phyloP scores from a whole-genome alignment of 2,113 vertebrate genomes.

The Glaucomys volans region DNA sequence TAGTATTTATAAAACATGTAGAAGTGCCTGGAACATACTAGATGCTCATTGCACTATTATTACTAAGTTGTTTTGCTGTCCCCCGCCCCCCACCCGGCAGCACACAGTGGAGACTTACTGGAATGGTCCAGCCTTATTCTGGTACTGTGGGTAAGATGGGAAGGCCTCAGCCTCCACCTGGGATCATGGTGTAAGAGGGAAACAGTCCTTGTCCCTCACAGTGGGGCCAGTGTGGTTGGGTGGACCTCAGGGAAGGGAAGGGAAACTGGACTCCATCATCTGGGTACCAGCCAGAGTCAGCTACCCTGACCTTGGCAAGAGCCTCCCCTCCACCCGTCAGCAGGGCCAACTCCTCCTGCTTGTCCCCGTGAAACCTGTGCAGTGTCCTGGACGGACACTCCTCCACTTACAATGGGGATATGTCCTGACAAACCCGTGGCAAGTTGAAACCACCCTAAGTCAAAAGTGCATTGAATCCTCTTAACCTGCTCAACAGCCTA shows the following conservation, averaged over 20 bases:
- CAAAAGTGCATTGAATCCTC: background rate
- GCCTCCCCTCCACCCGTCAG: background rate
- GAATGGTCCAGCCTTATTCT: background rate
- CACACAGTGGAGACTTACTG: background rate
- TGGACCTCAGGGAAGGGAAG: background rate
- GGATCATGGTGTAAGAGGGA: background rate
- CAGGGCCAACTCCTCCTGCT: background rate
- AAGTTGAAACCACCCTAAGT: background rate
- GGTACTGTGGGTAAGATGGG: too few relatives aligned
- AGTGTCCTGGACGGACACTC: background rate
- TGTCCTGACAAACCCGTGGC: background rate
- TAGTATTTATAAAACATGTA: background rate
- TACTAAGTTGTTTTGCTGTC: background rate
- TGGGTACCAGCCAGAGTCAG: background rate
- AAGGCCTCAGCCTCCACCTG: background rate
- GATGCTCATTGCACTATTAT: background rate
- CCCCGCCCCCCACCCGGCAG: background rate
- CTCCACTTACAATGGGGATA: background rate
- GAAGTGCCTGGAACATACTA: background rate
- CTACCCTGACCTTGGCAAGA: too few relatives aligned
- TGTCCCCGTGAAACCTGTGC: accelerated
- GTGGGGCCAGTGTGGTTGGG: background rate
- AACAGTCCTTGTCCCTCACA: background rate
- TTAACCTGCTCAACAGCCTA: too few relatives aligned
- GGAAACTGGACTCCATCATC: too few relatives aligned